Conservation (phyloP, 1,140 invertebrate species). For the Arctopsyche grandis region DNA sequence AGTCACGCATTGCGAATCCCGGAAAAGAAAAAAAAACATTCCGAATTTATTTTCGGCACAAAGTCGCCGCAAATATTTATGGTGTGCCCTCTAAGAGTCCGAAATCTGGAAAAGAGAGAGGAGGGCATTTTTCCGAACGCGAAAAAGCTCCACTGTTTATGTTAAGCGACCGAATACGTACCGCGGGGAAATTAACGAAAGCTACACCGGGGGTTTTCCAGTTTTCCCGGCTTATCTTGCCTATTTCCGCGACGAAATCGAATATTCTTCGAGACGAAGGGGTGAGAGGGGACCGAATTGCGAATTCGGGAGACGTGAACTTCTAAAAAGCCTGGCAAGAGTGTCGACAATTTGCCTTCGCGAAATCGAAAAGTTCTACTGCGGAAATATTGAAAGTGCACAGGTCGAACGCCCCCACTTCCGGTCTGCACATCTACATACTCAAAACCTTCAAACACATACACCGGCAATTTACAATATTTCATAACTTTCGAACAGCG, state of each 20-base stretch:
- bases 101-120: background rate
- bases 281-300: no score
- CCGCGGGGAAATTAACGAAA: constrained; percentile 32
- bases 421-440: no score
- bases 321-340: no score
- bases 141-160: background rate
- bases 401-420: no score
- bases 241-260: constrained; percentile 15
- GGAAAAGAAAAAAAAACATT: background rate
- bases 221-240: background rate
- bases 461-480: no score
- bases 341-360: no score
- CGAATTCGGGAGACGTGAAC: no score
- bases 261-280: background rate
- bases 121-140: background rate
- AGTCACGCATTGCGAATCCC: background rate
- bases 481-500: no score
- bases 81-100: background rate
- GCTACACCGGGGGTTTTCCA: background rate
- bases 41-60: no score
- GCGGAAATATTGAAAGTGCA: no score
- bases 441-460: no score
- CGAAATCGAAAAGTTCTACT: no score
- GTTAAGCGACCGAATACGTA: background rate
- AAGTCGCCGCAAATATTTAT: constrained; percentile 26